Evolutionary conservation across 2,888 invertebrate species (phyloP), one percentile per base, ranked within the genome.

Genomic region (Meloe dianella): DNA sequence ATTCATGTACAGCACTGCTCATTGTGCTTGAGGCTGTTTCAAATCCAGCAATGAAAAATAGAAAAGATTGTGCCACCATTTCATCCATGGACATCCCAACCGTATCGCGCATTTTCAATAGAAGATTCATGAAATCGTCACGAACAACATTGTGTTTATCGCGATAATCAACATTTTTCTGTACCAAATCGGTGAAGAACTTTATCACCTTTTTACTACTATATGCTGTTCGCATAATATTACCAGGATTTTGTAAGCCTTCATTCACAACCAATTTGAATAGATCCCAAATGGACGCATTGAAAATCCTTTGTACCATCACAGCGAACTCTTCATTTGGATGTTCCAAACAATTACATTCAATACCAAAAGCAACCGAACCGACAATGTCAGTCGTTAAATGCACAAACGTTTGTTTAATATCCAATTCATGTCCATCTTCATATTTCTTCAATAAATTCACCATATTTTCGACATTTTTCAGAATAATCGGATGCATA

Each of bases 21-120:
- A 88, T 74, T n/a, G 87, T 75, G 0, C 87, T 87, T 65, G 88
- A 86, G 0, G 88, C 87, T 0, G 89, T 89, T 75, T 89, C 89
- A 74, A 86, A 89, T 0, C 88, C 89, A 7, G 88, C 89, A 60
- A 88, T 80, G 1, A 89, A 84, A 78, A 89, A 89, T 3, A 89
- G 79, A 41, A 88, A 79, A 8, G 86, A 85, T 75, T 89, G 88
- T 0, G 87, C 87, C 3, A 72, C 72, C 10, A 77, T 68, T 62
- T 78, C 73, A 24, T 72, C 61, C 14, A 77, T n/a, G 1, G 70
- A 74, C 9, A 73, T 63, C 0, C 59, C 73, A 1, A 74, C 41
- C 2, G 82, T 77, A 41, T 66, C 64, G 22, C 69, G 85, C 32
- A 87, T 69, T 32, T 87, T 81, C 24, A 86, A 79, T 57, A 87